Evolutionary conservation across 2,797 vertebrate species (phyloP).

Genomic region (Oreochromis mossambicus): DNA sequence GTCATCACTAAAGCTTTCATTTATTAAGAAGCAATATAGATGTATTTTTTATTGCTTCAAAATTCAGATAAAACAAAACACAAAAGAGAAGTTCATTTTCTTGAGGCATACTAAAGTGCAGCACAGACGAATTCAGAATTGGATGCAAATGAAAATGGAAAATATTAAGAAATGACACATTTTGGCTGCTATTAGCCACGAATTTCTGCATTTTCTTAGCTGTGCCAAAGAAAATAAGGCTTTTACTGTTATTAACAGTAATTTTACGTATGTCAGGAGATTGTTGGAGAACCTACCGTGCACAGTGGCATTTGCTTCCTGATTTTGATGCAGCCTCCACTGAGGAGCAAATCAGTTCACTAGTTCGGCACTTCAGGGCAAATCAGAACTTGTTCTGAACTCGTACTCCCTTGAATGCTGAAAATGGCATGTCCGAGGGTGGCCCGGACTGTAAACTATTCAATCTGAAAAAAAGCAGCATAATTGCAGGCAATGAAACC

Average conservation of each 20-base stretch:
- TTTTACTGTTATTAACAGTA: conserved; percentile 56
- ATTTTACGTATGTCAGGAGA: conserved; percentile 46
- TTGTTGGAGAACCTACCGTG: conserved; percentile 34
- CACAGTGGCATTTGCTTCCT: conserved; percentile 40
- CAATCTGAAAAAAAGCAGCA: conserved; percentile 45
- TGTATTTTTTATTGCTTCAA: conserved; percentile 29
- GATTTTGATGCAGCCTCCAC: conserved; percentile 50
- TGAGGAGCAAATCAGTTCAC: conserved; percentile 63
- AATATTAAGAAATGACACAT: conserved; percentile 46
- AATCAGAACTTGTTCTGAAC: conserved; percentile 51
- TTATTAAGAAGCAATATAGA: conserved; percentile 16
- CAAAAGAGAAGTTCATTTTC: conserved; percentile 41
- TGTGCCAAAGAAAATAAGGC: conserved; percentile 46
- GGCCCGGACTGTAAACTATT: conserved; percentile 46
- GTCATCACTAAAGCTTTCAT: not conserved
- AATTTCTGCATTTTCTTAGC: conserved; percentile 24
- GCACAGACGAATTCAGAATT: conserved; percentile 53
- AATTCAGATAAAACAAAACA: conserved; percentile 47
- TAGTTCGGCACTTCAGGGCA: conserved; percentile 48
- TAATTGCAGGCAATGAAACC: conserved; percentile 61
- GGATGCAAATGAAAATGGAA: conserved; percentile 66
- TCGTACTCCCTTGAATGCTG: conserved; percentile 34
- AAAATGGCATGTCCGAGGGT: conserved; percentile 61
- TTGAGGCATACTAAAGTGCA: conserved; percentile 41
- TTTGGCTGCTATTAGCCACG: conserved; percentile 39